These are phyloP conservation scores for Sesia bembeciformis DNA, from an alignment of 2,888 invertebrate species.

Conservation along the genomic window DNA sequence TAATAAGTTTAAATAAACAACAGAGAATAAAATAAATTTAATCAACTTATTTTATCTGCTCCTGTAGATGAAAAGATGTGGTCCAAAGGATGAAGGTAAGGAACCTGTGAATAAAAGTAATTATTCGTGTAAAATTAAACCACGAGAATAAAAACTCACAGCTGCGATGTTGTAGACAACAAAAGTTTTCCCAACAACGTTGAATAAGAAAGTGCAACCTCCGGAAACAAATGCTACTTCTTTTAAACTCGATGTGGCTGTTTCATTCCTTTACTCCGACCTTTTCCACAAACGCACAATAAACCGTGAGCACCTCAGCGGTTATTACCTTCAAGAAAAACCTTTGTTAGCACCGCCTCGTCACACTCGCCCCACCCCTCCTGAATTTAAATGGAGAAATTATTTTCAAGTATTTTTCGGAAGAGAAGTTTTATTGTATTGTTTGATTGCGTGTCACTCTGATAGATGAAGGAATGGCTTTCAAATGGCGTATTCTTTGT, in stretches of 20 bases:
- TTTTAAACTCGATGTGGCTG: constrained; percentile 27
- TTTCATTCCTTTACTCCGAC: constrained; percentile 42
- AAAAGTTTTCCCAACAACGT: background rate
- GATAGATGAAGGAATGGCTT: constrained; percentile 65
- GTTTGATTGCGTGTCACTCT: constrained; percentile 72
- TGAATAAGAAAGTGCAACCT: constrained; percentile 13
- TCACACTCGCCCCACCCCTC: constrained; percentile 38
- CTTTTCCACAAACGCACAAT: constrained; percentile 44
- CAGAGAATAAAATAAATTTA: no score
- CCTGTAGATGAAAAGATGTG: no score
- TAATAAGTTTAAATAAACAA: no score
- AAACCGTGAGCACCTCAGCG: constrained; percentile 43
- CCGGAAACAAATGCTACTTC: constrained; percentile 37
- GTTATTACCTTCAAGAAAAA: constrained; percentile 45
- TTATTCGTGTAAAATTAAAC: no score
- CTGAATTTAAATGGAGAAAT: constrained; percentile 72
- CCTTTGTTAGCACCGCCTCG: constrained; percentile 55
- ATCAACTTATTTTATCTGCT: no score
- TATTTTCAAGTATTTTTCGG: constrained; percentile 73
- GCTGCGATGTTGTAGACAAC: background rate
- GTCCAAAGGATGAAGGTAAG: no score
- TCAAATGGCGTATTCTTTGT: constrained; percentile 58
- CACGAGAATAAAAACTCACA: no score
- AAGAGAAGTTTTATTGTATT: constrained; percentile 72
- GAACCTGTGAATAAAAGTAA: no score